Evolutionary conservation across 2,888 invertebrate genomes (phyloP), one percentile per base, ranked within the genome.

Genomic region (Tolmerus cingulatus): DNA sequence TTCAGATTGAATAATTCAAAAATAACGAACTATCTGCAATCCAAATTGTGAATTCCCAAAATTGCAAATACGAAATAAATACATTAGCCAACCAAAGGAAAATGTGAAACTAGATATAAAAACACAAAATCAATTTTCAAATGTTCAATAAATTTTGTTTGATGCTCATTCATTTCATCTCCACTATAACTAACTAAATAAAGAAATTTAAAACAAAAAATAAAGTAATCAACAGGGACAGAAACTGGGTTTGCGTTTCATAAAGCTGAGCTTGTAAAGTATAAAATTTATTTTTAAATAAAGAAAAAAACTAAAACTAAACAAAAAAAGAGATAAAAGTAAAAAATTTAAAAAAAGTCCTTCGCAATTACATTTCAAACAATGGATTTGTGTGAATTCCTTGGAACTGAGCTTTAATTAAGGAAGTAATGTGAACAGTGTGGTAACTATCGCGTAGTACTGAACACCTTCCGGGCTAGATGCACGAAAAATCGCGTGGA

Each of bases 161-260:
- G 9, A 66, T 12, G 23, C 66, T 23, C 19, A 23, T 66, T 66
- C 9, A 66, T 66, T 66, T 27, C 27, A 12, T 66, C 66, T 23
- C 66, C 23, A 23, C 34, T 37, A n/a, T 76, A 12, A 76, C 46
- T 81, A 81, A 27, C 14, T 66, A 66, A 7, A 55, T 30, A 55
- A 81, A 55, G 19, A n/a, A 82, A 37, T 5, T 34, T 34, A 55
- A 87, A 77, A 79, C 87, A 74, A 76, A 74, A 84, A 88, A 84
- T 87, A 89, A 89, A 89, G 88, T 66, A 66, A 66, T 23, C 88
- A 89, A 89, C 88, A 89, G 88, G 82, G 66, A 78, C 19, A 57
- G 82, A 82, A 79, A 82, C 55, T 57, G 57, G 82, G 66, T 82
- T 82, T 82, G 82, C 82, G 82, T 82, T 82, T 82, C 82, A 82